Evolutionary conservation across 2,113 vertebrate species (phyloP), one percentile per base, ranked within the genome.

Genomic region (Trematocara marginatum): DNA sequence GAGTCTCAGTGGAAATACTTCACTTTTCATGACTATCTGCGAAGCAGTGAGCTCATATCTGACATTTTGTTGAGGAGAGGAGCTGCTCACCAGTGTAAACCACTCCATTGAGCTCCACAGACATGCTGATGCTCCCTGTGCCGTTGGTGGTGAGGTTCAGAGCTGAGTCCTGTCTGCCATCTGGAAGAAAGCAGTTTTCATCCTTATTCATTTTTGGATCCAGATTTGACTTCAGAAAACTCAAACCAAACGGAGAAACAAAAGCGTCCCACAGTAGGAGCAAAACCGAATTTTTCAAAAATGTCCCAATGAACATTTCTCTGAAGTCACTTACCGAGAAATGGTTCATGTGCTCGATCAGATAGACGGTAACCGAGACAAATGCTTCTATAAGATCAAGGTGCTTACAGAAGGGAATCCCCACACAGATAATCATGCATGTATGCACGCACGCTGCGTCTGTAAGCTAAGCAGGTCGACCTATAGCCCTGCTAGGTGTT

Each of bases 91-190:
- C 98, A 87, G 98, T 96, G 93, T 99, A 99, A 85, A 99, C 90
- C 47, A 98, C 96, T 2, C 98, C 98, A 2, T 99, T 99, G 84
- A 99, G 97, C 93, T 99, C 98, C 49, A 99, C 97, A 0, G 98
- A 99, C 98, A 99, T 98, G 94, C 97, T 99, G 91, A 99, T 99
- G 94, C 98, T 99, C 95, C 94, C 97, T 89, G 96, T 96, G 92
- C 97, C 97, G 0, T 97, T 98, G 83, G 94, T 95, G 23, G 94
- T 93, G 56, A 97, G 89, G 88, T 94, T 95, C 71, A 95, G 26
- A 3, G 97, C 94, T 0, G 97, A 92, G 82, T 99, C 97, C 90
- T 96, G 97, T 90, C 97, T 97, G 92, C 95, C 95, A 35, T 98
- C 97, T 88, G 83, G 79, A 64, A 81, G 54, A 87, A 57, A 88